Evolutionary conservation across 92 coral and sea anemone genomes (phyloP).

Genomic region (Zoanthus solanderi): DNA sequence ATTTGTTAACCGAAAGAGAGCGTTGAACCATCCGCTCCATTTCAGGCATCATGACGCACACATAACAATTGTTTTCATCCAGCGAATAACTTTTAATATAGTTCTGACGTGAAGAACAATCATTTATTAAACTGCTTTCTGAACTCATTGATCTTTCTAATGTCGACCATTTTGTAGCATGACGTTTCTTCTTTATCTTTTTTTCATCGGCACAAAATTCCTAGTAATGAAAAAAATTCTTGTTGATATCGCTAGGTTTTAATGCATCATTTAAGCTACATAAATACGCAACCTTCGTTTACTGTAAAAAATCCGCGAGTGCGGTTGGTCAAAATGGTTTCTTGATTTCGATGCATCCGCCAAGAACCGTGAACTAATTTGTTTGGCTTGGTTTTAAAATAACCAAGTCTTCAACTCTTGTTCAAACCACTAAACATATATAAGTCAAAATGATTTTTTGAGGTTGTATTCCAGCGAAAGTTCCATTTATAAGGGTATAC

Average conservation of each 20-base stretch:
- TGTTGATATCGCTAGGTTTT: background rate
- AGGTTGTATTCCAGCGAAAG: too few relatives aligned
- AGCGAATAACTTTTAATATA: constrained; percentile 70
- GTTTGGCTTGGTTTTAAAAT: too few relatives aligned
- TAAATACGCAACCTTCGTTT: too few relatives aligned
- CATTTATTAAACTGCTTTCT: constrained; percentile 1
- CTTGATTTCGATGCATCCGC: too few relatives aligned
- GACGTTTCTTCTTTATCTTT: constrained; percentile 35
- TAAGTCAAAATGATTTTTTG: too few relatives aligned
- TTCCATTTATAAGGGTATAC: too few relatives aligned
- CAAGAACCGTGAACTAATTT: too few relatives aligned
- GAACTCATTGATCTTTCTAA: constrained; percentile 25
- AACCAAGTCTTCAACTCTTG: too few relatives aligned
- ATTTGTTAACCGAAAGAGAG: constrained; percentile 70
- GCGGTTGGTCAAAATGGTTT: too few relatives aligned
- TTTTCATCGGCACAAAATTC: constrained; percentile 5
- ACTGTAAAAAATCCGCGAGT: too few relatives aligned
- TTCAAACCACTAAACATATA: too few relatives aligned
- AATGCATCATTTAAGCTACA: background rate
- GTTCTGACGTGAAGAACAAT: constrained; percentile 22
- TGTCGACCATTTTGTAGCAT: constrained; percentile 3
- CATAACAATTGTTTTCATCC: constrained; percentile 77
- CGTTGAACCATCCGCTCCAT: constrained; percentile 76
- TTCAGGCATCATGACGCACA: constrained; percentile 81
- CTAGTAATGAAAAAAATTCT: background rate